Evolutionary conservation across 2,888 invertebrate genomes (phyloP).

Genomic region (Watsonalla binaria): DNA sequence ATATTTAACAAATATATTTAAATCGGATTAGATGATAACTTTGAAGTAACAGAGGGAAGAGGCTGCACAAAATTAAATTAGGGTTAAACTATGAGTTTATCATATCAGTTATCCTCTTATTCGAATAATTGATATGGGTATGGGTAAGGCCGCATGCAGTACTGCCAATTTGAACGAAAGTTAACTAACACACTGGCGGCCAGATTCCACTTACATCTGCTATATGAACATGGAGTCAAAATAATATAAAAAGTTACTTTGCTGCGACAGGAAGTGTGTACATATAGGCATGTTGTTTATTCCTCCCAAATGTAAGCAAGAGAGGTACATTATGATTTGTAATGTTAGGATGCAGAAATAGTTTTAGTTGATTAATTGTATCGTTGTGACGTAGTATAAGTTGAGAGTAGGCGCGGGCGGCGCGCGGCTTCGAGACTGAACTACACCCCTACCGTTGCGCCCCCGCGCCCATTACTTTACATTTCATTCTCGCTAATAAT

Average conservation of each 20-base stretch:
- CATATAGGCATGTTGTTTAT: conserved; percentile 68
- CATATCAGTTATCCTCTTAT: not conserved
- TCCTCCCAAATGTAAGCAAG: conserved; percentile 65
- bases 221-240: conserved; percentile 35
- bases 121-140: not conserved
- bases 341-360: conserved; percentile 69
- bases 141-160: no score
- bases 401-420: conserved; percentile 55
- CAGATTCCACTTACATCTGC: conserved; percentile 46
- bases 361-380: conserved; percentile 74
- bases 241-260: conserved; percentile 47
- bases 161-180: conserved; percentile 11
- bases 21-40: no score
- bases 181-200: conserved; percentile 25
- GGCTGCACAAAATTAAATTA: no score
- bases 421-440: conserved; percentile 72
- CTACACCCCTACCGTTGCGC: conserved; percentile 65
- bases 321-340: conserved; percentile 61
- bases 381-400: conserved; percentile 75
- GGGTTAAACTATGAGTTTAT: no score
- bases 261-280: conserved; percentile 55
- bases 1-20: no score
- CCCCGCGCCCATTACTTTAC: conserved; percentile 53
- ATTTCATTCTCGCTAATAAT: conserved; percentile 62
- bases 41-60: no score